Conservation (phyloP, 2,888 invertebrate species). For the Phyto melanocephala region DNA sequence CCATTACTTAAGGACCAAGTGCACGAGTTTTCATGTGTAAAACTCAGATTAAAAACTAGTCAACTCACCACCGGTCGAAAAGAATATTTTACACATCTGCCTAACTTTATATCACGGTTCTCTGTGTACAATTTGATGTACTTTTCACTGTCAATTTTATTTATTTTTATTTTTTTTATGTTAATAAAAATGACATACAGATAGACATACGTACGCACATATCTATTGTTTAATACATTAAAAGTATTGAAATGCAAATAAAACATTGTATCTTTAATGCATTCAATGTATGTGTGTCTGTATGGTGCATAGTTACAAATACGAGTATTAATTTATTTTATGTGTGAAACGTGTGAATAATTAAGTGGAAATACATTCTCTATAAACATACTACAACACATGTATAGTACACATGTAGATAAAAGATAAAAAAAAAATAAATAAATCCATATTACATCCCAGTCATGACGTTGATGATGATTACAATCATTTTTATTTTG, state of each 20-base stretch:
- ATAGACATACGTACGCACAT: neutral
- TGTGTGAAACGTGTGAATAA: constrained; percentile 52
- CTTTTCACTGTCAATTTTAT: constrained; percentile 12
- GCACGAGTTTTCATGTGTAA: no score
- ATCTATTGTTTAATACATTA: neutral
- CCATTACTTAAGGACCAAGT: no score
- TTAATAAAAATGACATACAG: neutral
- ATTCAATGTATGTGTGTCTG: neutral
- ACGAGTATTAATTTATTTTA: neutral
- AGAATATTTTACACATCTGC: neutral
- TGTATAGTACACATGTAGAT: no score
- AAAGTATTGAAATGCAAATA: constrained; percentile 20
- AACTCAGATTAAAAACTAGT: no score
- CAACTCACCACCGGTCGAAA: neutral
- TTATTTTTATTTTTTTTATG: neutral
- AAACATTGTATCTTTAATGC: neutral
- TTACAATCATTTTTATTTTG: constrained; percentile 6
- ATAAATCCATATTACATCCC: constrained; percentile 17
- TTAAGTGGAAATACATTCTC: constrained; percentile 45
- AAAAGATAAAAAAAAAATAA: no score
- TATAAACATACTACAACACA: no score
- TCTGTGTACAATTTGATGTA: constrained; percentile 10
- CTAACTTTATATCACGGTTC: neutral
- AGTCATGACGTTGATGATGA: constrained; percentile 24
- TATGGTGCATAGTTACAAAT: no score